Percentiles rank a stretch among this genome's conserved stretches.
Conservation (phyloP, 1,140 invertebrate species). For the Neotoxoptera formosana region DNA sequence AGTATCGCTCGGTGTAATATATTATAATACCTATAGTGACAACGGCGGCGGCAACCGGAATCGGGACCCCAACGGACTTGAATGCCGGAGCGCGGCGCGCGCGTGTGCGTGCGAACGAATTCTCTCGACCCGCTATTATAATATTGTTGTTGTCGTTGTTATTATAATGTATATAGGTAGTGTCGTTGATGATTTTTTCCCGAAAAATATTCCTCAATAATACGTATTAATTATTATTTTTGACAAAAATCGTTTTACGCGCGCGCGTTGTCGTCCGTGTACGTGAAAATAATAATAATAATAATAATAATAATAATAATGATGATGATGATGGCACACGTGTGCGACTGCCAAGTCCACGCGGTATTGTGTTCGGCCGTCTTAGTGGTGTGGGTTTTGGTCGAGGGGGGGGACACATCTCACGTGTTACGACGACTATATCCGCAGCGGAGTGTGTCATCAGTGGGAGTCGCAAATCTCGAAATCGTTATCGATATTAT, state of each 20-base stretch:
- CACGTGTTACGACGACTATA: not conserved
- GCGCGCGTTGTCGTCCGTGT: no score
- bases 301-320: not conserved
- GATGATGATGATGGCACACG: not conserved
- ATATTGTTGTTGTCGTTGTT: not conserved
- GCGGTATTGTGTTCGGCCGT: not conserved
- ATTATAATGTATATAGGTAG: no score
- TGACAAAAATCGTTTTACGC: not conserved
- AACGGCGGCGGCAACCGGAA: conserved; percentile 22
- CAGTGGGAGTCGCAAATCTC: not conserved
- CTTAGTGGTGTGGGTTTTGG: not conserved
- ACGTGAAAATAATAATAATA: no score
- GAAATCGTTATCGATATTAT: not conserved
- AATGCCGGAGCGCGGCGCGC: not conserved
- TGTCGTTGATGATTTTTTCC: not conserved
- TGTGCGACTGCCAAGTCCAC: not conserved
- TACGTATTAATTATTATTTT: not conserved
- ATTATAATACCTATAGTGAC: not conserved
- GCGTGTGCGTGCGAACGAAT: not conserved
- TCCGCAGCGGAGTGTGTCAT: not conserved
- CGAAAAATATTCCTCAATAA: no score
- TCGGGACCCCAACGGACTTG: conserved; percentile 49
- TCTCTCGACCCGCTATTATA: not conserved
- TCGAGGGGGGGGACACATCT: no score
- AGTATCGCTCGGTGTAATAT: not conserved